Evolutionary conservation across 2,113 vertebrate species (phyloP).

Genomic region (Microcebus tavaratra): DNA sequence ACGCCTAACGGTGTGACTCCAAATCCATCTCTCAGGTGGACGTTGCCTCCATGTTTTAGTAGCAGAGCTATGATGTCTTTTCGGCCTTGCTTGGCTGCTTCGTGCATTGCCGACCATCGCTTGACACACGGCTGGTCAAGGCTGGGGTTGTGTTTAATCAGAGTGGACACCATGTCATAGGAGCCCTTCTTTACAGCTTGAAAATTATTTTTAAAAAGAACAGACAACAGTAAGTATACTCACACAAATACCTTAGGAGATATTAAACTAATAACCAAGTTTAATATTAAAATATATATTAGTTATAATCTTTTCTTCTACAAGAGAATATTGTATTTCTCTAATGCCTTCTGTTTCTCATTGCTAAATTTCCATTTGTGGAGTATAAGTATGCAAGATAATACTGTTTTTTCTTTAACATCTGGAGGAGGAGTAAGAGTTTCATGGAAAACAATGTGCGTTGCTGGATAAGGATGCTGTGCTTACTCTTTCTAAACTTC

Average conservation of each 20-base stretch:
- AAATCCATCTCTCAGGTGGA: conserved; percentile 84
- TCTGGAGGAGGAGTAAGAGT: background rate
- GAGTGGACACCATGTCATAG: conserved; percentile 86
- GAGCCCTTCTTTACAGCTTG: conserved; percentile 87
- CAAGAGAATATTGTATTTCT: background rate
- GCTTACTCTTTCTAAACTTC: background rate
- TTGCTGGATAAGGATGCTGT: background rate
- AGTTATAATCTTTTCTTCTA: background rate
- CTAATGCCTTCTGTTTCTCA: background rate
- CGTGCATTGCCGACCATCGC: conserved; percentile 90
- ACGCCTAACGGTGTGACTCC: conserved; percentile 90
- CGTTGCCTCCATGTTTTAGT: conserved; percentile 86
- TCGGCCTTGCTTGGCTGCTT: conserved; percentile 91
- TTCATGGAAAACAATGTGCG: background rate
- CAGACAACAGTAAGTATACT: background rate
- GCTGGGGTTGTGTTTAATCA: conserved; percentile 87
- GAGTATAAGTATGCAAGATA: background rate
- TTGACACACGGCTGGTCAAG: conserved; percentile 89
- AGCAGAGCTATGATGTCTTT: conserved; percentile 87
- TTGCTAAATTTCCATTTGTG: background rate
- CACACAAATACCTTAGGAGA: background rate
- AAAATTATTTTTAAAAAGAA: conserved; percentile 53
- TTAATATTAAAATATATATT: background rate
- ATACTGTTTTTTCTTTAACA: background rate
- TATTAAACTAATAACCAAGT: background rate